Percentiles rank a stretch among this genome's conserved stretches.
phyloP scores from a whole-genome alignment of 2,113 vertebrate genomes.

The Indicator maculatus region DNA sequence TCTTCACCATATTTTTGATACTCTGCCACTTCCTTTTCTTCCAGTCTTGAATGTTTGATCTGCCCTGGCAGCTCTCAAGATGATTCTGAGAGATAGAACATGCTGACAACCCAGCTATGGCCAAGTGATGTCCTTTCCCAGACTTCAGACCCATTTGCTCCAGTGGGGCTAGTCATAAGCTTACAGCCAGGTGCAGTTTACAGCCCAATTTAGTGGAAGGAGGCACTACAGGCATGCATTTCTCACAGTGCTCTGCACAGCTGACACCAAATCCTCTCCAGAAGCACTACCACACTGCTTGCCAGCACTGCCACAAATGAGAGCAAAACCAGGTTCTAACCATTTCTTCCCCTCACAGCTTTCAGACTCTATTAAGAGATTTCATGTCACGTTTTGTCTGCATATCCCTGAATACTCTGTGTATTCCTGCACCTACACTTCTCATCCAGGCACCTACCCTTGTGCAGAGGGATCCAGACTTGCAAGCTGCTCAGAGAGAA shows the following conservation, averaged over 20 bases:
- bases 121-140: not conserved
- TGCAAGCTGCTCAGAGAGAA: not conserved
- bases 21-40: not conserved
- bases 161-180: not conserved
- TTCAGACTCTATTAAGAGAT: not conserved
- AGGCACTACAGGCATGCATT: accelerated
- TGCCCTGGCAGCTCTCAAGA: not conserved
- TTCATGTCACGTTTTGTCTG: not conserved
- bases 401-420: not conserved
- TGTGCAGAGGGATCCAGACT: not conserved
- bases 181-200: not conserved
- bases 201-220: accelerated
- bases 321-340: not conserved
- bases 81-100: not conserved
- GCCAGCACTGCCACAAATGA: not conserved
- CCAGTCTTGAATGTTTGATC: not conserved
- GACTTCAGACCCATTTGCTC: not conserved
- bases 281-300: not conserved
- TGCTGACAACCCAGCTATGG: accelerated
- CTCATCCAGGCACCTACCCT: not conserved
- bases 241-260: not conserved
- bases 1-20: not conserved
- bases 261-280: not conserved
- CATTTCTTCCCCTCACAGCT: not conserved
- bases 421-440: not conserved